phyloP scores from a whole-genome alignment of 2,113 vertebrate genomes.

The Fulmarus glacialis region DNA sequence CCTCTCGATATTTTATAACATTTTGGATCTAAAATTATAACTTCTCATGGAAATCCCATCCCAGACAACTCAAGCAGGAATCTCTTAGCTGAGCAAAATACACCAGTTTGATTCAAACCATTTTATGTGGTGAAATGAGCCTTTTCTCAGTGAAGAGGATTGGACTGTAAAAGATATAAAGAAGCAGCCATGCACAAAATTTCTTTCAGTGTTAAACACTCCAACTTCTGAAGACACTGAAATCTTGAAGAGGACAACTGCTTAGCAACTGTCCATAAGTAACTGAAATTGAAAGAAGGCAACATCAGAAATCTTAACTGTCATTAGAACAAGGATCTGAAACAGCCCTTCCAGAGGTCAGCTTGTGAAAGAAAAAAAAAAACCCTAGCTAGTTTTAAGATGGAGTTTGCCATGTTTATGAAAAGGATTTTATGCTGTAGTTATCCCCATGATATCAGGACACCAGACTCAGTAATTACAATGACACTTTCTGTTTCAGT shows the following conservation, averaged over 20 bases:
- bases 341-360: not conserved
- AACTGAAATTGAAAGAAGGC: not conserved
- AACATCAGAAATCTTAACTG: not conserved
- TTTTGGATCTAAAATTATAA: not conserved
- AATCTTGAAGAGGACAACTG: not conserved
- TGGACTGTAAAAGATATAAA: not conserved
- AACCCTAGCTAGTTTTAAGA: not conserved
- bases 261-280: not conserved
- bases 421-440: not conserved
- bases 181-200: not conserved
- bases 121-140: not conserved
- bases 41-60: not conserved
- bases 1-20: not conserved
- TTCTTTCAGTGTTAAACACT: not conserved
- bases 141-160: not conserved
- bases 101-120: not conserved
- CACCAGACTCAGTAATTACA: not conserved
- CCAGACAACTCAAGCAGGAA: not conserved
- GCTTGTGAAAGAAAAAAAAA: accelerated
- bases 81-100: not conserved
- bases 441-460: not conserved
- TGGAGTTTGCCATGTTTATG: not conserved
- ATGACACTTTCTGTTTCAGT: not conserved
- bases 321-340: not conserved
- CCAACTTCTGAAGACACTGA: not conserved